Percentiles rank a stretch among this genome's conserved stretches.
Evolutionary conservation across 2,113 vertebrate genomes (phyloP).

Genomic region (Periophthalmodon schlosseri): DNA sequence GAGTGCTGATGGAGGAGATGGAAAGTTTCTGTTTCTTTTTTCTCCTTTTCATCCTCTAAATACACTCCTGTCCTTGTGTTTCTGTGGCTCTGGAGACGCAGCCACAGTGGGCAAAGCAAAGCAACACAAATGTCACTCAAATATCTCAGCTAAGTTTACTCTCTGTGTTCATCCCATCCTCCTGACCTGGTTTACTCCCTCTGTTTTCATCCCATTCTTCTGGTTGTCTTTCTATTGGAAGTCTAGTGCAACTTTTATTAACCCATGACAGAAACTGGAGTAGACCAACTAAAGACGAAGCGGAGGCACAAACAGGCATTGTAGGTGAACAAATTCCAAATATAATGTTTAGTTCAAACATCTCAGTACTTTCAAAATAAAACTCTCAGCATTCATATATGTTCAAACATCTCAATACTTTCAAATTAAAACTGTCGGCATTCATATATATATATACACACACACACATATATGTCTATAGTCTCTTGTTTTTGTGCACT

Average conservation of each 20-base stretch:
- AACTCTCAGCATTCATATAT: too few relatives aligned
- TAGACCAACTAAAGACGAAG: neutral
- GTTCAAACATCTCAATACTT: too few relatives aligned
- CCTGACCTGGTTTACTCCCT: neutral
- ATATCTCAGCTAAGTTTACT: neutral
- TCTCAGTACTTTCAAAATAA: too few relatives aligned
- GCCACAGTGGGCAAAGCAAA: neutral
- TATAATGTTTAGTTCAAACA: neutral
- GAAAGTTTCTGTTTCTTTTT: conserved; percentile 27
- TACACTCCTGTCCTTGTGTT: conserved; percentile 27
- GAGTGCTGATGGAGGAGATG: conserved; percentile 49
- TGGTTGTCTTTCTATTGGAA: neutral
- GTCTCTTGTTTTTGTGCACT: too few relatives aligned
- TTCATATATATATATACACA: too few relatives aligned
- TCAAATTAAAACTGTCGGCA: too few relatives aligned
- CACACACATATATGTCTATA: too few relatives aligned
- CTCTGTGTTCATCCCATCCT: neutral
- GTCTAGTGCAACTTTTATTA: neutral
- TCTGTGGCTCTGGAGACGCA: neutral
- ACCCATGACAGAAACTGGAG: neutral
- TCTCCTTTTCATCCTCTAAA: conserved; percentile 10
- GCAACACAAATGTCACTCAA: neutral
- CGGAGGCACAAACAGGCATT: neutral
- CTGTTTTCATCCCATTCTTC: neutral
- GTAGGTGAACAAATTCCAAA: neutral